Percentiles rank a stretch among this genome's conserved stretches.
These are phyloP conservation scores for Aromia moschata DNA, from an alignment of 2,888 invertebrate species.

Conservation along the genomic window DNA sequence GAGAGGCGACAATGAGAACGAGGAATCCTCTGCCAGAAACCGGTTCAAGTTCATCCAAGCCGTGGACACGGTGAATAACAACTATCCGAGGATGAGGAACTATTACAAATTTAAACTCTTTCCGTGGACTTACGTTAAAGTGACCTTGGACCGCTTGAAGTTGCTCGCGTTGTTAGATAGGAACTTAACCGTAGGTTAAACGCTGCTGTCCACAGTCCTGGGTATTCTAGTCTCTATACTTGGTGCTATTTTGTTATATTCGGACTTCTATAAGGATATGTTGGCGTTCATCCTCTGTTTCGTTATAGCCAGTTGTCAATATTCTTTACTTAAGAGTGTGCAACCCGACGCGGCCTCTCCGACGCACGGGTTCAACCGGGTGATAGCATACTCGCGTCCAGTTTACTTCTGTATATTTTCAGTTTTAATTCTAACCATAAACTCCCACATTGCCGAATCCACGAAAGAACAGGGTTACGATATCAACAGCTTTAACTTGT, in stretches of 20 bases:
- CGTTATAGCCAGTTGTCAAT: slow-evolving; percentile 98
- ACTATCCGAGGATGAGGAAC: slow-evolving; percentile 54
- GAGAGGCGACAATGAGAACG: slow-evolving; percentile 65
- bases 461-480: slow-evolving; percentile 43
- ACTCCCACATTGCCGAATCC: slow-evolving; percentile 61
- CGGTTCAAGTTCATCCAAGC: slow-evolving; percentile 69
- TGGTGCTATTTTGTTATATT: slow-evolving; percentile 83
- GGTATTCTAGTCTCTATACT: slow-evolving; percentile 87
- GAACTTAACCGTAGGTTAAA: slow-evolving; percentile 85
- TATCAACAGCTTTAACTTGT: slow-evolving; percentile 24
- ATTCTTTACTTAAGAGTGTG: slow-evolving; percentile 95
- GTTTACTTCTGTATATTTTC: slow-evolving; percentile 91
- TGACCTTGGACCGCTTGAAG: slow-evolving; percentile 92
- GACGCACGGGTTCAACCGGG: slow-evolving; percentile 95
- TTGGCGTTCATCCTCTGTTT: slow-evolving; percentile 95
- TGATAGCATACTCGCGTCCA: slow-evolving; percentile 92
- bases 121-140: slow-evolving; percentile 75
- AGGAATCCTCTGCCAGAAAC: slow-evolving; percentile 65
- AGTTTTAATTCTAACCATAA: slow-evolving; percentile 57
- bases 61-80: slow-evolving; percentile 51
- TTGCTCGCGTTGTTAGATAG: slow-evolving; percentile 92
- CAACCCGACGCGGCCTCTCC: slow-evolving; percentile 99
- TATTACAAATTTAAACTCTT: slow-evolving; percentile 82
- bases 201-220: slow-evolving; percentile 81
- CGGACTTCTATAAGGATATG: slow-evolving; percentile 90